phyloP scores from a whole-genome alignment of 2,888 invertebrate species.

The Cataglyphis livida region DNA sequence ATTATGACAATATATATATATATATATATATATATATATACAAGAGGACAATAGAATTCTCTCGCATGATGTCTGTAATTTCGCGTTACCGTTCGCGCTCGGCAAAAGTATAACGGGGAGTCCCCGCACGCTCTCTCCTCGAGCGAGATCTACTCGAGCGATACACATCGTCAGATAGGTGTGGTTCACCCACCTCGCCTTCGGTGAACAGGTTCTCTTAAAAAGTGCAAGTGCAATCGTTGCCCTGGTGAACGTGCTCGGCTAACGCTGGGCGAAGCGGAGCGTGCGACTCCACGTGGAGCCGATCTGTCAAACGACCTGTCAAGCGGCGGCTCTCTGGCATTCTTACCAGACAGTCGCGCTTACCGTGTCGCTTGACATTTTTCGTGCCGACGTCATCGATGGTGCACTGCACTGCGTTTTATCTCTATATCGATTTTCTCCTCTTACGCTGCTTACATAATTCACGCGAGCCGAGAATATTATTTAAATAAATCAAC shows the following conservation, averaged over 20 bases:
- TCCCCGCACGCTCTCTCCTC: constrained; percentile 58
- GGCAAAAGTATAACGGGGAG: constrained; percentile 65
- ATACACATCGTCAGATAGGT: constrained; percentile 59
- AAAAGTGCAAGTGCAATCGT: constrained; percentile 83
- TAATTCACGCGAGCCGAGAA: not conserved
- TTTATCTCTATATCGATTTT: constrained; percentile 7
- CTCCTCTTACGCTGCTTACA: not conserved
- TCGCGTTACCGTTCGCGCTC: constrained; percentile 37
- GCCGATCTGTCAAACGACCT: constrained; percentile 61
- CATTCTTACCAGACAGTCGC: constrained; percentile 44
- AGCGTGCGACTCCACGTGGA: constrained; percentile 70
- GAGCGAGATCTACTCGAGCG: constrained; percentile 25
- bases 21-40: constrained; percentile 8
- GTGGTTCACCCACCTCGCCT: constrained; percentile 57
- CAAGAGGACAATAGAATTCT: not conserved
- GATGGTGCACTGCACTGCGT: not conserved
- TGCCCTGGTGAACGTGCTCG: constrained; percentile 77
- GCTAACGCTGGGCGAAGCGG: constrained; percentile 61
- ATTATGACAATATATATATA: not conserved
- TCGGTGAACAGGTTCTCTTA: constrained; percentile 76
- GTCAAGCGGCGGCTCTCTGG: constrained; percentile 56
- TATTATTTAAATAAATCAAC: not conserved
- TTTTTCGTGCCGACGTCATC: constrained; percentile 29
- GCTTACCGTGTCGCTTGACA: constrained; percentile 26
- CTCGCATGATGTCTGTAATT: constrained; percentile 31